Conservation (phyloP, 2,888 invertebrate species). For the Philaethria dido region DNA sequence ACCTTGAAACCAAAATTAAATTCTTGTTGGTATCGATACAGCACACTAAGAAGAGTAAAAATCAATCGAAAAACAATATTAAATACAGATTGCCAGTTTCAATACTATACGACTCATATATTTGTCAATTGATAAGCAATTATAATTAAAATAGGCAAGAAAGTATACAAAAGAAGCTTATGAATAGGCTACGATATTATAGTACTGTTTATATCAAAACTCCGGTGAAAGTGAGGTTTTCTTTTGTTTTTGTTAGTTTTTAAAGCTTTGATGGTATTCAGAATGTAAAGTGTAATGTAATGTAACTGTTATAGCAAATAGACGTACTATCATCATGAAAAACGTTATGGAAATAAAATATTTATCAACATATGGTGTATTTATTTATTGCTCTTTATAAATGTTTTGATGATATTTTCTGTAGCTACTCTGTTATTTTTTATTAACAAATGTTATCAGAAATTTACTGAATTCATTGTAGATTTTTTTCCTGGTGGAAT, state of each 20-base stretch:
- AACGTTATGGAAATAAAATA: slow-evolving; percentile 60
- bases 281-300: slow-evolving; percentile 53
- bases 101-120: no score
- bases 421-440: no score
- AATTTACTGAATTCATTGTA: no score
- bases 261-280: slow-evolving; percentile 1
- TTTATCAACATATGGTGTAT: slow-evolving; percentile 43
- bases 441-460: no score
- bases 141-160: slow-evolving; percentile 31
- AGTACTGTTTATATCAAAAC: slow-evolving; percentile 62
- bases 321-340: slow-evolving; percentile 54
- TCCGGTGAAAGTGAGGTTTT: slow-evolving; percentile 51
- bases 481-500: no score
- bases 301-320: slow-evolving; percentile 63
- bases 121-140: slow-evolving; percentile 41
- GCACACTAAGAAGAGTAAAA: no score
- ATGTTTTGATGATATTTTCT: no score
- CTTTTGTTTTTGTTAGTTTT: slow-evolving; percentile 18
- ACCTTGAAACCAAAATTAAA: no score
- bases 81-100: no score
- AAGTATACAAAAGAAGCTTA: slow-evolving; percentile 52
- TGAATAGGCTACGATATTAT: slow-evolving; percentile 48
- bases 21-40: no score
- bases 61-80: no score
- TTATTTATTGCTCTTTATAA: slow-evolving; percentile 14